Percentiles rank a stretch among this genome's conserved stretches.
These are phyloP conservation scores for Homarus americanus DNA, from an alignment of 1,140 invertebrate genomes.

Conservation along the genomic window DNA sequence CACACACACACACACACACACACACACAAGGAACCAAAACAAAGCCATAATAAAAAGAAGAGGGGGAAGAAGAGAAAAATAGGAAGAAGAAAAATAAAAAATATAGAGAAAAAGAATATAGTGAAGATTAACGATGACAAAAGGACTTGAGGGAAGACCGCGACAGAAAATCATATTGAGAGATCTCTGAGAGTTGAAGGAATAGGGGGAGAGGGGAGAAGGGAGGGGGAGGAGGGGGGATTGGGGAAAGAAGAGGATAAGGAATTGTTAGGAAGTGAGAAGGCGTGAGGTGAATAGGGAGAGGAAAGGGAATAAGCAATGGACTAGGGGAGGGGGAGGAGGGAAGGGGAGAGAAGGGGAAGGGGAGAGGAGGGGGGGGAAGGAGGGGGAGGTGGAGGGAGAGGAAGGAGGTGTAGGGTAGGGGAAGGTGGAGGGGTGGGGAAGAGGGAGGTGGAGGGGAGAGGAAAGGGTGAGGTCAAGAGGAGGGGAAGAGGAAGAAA, in stretches of 20 bases:
- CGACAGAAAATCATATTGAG: background rate
- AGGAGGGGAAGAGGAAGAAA: no score
- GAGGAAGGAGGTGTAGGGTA: background rate
- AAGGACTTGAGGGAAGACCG: background rate
- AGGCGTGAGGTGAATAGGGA: background rate
- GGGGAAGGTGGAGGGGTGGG: no score
- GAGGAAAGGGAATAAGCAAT: no score
- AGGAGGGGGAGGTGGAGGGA: background rate
- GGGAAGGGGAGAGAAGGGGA: background rate
- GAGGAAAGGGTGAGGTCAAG: no score
- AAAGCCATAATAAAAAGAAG: no score
- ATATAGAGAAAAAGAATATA: background rate
- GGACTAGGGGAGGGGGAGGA: background rate
- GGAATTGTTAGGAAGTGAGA: background rate
- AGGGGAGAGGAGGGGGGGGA: background rate
- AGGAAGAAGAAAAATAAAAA: no score
- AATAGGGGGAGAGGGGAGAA: no score
- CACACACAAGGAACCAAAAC: no score
- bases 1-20: no score
- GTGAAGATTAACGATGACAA: background rate
- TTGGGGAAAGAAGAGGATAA: no score
- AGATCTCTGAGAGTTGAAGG: background rate
- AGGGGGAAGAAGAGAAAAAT: slow-evolving; percentile 5
- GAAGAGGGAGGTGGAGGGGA: no score
- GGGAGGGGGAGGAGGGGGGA: no score